Percentiles rank a stretch among this genome's conserved stretches.
Conservation (phyloP, 2,797 vertebrate genomes). For the Harpagifer antarcticus region DNA sequence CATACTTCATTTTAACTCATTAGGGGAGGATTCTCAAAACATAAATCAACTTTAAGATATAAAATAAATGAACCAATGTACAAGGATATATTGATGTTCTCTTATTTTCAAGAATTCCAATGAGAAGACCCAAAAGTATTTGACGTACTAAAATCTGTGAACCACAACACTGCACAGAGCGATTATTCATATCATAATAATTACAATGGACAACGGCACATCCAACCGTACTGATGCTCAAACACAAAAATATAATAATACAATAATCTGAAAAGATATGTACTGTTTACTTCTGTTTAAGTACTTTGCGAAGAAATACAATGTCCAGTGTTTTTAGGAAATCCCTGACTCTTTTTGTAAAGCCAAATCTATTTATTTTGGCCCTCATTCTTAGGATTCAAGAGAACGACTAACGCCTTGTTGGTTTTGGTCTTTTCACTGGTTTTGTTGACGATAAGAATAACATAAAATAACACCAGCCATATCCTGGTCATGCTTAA, state of each 20-base stretch:
- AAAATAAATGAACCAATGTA: too few relatives aligned
- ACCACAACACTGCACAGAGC: too few relatives aligned
- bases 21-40: too few relatives aligned
- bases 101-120: neutral
- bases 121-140: neutral
- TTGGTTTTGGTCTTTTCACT: neutral
- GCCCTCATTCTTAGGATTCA: neutral
- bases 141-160: too few relatives aligned
- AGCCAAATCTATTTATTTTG: neutral
- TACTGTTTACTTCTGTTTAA: neutral
- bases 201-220: too few relatives aligned
- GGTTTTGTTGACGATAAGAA: conserved; percentile 7
- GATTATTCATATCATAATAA: too few relatives aligned
- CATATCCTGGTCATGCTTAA: conserved; percentile 2
- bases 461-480: neutral
- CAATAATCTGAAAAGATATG: neutral
- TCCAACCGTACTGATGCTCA: too few relatives aligned
- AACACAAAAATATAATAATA: too few relatives aligned
- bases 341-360: neutral
- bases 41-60: too few relatives aligned
- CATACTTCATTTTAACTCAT: too few relatives aligned
- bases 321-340: neutral
- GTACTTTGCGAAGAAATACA: neutral
- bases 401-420: neutral
- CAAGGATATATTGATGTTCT: too few relatives aligned